These are phyloP conservation scores for Microtus obscurus DNA, from an alignment of 2,797 vertebrate species.

Conservation along the genomic window DNA sequence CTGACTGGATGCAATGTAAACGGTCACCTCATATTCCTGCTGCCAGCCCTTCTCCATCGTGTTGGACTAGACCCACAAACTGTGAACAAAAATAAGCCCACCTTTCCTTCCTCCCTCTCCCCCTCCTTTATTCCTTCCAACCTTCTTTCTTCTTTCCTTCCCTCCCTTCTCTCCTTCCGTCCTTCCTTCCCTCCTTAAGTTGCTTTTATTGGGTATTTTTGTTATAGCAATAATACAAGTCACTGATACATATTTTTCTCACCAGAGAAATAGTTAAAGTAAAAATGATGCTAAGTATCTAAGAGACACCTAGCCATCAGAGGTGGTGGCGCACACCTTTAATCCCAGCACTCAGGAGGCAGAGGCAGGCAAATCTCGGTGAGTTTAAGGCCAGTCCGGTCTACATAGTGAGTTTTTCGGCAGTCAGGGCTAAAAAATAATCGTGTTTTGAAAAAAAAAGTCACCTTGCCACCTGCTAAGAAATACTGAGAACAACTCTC, in stretches of 20 bases:
- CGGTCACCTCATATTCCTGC: background rate
- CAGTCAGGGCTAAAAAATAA: background rate
- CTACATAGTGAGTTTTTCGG: background rate
- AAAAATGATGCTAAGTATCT: background rate
- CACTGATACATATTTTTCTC: background rate
- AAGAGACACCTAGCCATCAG: background rate
- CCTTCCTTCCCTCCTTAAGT: background rate
- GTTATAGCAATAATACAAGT: background rate
- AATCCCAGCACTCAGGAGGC: background rate
- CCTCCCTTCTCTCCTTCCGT: background rate
- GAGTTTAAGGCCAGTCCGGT: background rate
- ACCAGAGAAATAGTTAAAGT: conserved; percentile 21
- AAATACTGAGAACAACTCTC: background rate
- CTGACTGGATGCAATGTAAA: background rate
- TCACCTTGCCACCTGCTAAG: conserved; percentile 5
- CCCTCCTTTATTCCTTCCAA: background rate
- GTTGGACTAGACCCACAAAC: background rate
- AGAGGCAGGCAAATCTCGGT: background rate
- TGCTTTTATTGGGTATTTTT: background rate
- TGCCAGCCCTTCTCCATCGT: background rate
- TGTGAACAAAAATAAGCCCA: background rate
- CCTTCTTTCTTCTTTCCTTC: background rate
- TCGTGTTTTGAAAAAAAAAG: background rate
- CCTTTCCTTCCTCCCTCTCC: too few species aligned
- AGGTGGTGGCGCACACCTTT: background rate